Evolutionary conservation across 2,797 vertebrate genomes (phyloP).

Genomic region (Neosilurus hyrtlii): DNA sequence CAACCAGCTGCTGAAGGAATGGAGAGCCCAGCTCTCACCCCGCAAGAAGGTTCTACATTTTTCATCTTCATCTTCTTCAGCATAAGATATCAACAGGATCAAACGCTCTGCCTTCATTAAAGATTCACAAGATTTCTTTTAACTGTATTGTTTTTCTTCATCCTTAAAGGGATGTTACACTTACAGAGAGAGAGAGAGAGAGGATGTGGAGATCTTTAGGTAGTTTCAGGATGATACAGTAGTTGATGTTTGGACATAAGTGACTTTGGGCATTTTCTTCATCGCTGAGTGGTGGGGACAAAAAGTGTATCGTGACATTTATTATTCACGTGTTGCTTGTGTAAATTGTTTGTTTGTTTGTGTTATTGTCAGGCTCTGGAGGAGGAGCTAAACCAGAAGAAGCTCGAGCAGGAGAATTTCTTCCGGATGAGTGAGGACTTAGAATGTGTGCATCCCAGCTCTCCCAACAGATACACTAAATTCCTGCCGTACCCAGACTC

Average conservation of each 20-base stretch:
- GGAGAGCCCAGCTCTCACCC: slow-evolving; percentile 87
- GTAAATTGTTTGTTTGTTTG: neutral
- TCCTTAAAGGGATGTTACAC: neutral
- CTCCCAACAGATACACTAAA: slow-evolving; percentile 81
- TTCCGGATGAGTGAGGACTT: slow-evolving; percentile 78
- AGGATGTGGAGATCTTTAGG: too few species aligned
- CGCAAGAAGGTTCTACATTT: slow-evolving; percentile 81
- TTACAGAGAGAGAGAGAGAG: too few species aligned
- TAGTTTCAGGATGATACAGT: neutral
- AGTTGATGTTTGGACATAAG: neutral
- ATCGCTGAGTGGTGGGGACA: neutral
- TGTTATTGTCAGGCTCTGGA: slow-evolving; percentile 78
- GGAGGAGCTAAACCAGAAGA: slow-evolving; percentile 86
- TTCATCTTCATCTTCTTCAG: neutral
- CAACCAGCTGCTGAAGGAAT: slow-evolving; percentile 85
- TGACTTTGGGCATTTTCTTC: neutral
- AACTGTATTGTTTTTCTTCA: neutral
- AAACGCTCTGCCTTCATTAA: too few species aligned
- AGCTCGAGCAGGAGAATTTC: slow-evolving; percentile 89
- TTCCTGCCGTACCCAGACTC: slow-evolving; percentile 86
- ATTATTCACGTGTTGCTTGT: neutral
- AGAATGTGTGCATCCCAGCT: slow-evolving; percentile 70
- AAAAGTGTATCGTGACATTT: neutral
- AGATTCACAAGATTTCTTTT: neutral
- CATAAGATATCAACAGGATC: neutral